Percentiles rank a stretch among this genome's conserved stretches.
Conservation (phyloP, 1,140 invertebrate species). For the Drosophila chauvacae region DNA sequence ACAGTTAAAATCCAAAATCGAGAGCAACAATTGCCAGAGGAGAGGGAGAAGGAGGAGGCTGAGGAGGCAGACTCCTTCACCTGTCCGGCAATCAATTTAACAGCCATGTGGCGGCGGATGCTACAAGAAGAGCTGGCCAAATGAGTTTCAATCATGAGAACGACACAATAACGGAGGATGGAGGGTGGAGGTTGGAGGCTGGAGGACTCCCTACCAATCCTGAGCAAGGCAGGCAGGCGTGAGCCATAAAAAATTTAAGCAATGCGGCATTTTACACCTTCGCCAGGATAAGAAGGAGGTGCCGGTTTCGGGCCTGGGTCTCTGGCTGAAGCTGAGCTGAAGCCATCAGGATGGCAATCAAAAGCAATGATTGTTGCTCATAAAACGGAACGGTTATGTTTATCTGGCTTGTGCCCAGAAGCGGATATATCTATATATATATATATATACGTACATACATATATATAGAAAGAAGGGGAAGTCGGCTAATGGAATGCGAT, state of each 20-base stretch:
- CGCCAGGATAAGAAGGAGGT: slow-evolving; percentile 24
- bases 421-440: slow-evolving; percentile 22
- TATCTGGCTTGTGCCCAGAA: slow-evolving; percentile 74
- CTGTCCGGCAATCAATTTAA: slow-evolving; percentile 69
- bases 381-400: slow-evolving; percentile 82
- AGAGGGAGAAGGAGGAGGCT: not conserved
- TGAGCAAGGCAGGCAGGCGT: slow-evolving; percentile 28
- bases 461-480: slow-evolving; percentile 10
- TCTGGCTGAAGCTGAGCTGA: slow-evolving; percentile 13
- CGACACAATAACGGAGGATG: slow-evolving; percentile 52
- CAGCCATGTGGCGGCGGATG: slow-evolving; percentile 56
- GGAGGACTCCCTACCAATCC: not conserved
- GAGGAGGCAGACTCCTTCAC: slow-evolving; percentile 11
- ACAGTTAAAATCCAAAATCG: slow-evolving; percentile 25
- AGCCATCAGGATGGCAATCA: slow-evolving; percentile 74
- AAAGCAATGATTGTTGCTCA: slow-evolving; percentile 82
- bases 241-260: slow-evolving; percentile 75
- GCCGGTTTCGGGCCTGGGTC: slow-evolving; percentile 1
- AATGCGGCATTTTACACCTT: slow-evolving; percentile 79
- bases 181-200: no score
- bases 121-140: slow-evolving; percentile 25
- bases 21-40: slow-evolving; percentile 52
- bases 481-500: slow-evolving; percentile 50
- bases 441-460: not conserved
- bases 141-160: slow-evolving; percentile 70